These are phyloP conservation scores for Eurypyga helias DNA, from an alignment of 2,113 vertebrate genomes.

Conservation along the genomic window DNA sequence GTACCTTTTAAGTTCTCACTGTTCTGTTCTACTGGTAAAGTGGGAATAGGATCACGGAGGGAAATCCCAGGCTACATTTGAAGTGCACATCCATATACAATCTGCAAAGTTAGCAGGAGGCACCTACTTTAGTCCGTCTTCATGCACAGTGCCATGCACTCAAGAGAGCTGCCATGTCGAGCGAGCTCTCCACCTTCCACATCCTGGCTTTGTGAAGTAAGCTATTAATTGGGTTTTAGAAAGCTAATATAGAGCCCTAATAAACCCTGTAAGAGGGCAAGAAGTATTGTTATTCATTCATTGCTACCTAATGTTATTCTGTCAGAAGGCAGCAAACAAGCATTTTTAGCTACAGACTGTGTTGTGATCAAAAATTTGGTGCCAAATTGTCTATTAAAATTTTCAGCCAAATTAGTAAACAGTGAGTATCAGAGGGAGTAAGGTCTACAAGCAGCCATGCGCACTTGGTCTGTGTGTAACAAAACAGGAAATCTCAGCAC, in stretches of 20 bases:
- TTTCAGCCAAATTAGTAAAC: slow-evolving; percentile 45
- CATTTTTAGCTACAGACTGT: not conserved
- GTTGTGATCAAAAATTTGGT: slow-evolving; percentile 15
- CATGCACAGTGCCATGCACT: not conserved
- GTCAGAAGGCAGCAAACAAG: not conserved
- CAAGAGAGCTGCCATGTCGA: not conserved
- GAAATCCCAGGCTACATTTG: not conserved
- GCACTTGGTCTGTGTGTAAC: not conserved
- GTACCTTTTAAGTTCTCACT: not conserved
- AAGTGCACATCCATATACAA: not conserved
- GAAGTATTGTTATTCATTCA: not conserved
- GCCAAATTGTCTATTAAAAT: slow-evolving; percentile 23
- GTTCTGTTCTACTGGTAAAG: not conserved
- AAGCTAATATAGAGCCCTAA: not conserved
- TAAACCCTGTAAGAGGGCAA: not conserved
- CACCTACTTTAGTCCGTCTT: not conserved
- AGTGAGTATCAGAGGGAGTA: not conserved
- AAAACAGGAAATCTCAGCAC: slow-evolving; percentile 60
- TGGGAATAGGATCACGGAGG: not conserved
- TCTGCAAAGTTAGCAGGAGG: not conserved
- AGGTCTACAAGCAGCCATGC: not conserved
- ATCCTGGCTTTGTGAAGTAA: not conserved
- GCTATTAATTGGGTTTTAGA: not conserved
- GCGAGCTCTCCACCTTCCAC: not conserved
- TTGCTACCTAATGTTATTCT: not conserved